Conservation (phyloP, 2,797 vertebrate genomes). For the Buphagus erythrorhynchus region DNA sequence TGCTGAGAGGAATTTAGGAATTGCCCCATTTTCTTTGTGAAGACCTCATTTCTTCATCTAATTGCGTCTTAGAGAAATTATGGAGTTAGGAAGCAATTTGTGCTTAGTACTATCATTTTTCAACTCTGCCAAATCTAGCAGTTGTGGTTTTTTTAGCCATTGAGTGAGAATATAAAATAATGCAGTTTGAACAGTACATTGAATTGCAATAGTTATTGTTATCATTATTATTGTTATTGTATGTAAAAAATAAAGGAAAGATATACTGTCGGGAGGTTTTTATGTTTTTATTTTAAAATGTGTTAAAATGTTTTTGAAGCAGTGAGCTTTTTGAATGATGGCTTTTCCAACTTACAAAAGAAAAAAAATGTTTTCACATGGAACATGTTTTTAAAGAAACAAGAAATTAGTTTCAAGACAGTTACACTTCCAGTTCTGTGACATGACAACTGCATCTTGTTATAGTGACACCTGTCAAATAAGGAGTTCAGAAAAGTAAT, state of each 20-base stretch:
- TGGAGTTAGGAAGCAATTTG: not conserved
- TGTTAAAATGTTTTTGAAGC: not conserved
- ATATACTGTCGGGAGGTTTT: accelerated
- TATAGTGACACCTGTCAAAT: not conserved
- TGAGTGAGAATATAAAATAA: not conserved
- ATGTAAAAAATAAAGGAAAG: not conserved
- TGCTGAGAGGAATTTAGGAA: not conserved
- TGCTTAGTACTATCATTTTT: not conserved
- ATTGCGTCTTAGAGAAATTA: not conserved
- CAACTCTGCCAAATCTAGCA: not conserved
- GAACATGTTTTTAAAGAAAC: not conserved
- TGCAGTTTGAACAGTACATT: not conserved
- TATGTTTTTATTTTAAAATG: not conserved
- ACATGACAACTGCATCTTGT: not conserved
- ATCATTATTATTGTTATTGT: not conserved
- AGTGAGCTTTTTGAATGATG: not conserved
- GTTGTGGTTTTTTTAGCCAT: not conserved
- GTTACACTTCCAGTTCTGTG: not conserved
- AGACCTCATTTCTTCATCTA: not conserved
- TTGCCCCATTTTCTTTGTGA: not conserved
- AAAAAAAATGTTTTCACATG: not conserved
- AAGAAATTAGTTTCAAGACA: not conserved
- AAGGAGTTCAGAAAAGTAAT: not conserved
- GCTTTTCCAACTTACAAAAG: not conserved
- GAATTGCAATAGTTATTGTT: not conserved